Evolutionary conservation across 2,797 vertebrate species (phyloP).

Genomic region (Pseudopleuronectes americanus): DNA sequence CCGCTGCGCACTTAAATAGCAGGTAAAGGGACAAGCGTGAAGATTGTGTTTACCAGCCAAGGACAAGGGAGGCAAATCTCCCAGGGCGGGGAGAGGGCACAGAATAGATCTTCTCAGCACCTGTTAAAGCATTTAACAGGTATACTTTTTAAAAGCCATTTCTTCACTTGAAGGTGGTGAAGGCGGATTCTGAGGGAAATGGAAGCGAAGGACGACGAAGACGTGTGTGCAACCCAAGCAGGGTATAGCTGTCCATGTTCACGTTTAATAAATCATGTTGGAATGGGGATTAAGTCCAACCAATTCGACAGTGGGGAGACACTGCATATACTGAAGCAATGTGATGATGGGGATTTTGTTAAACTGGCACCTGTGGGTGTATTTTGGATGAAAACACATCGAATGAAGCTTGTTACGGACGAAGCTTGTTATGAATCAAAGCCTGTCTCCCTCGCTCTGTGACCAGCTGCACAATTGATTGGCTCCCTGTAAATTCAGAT

Average conservation of each 20-base stretch:
- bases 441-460: neutral
- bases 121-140: slow-evolving; percentile 68
- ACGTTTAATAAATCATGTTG: slow-evolving; percentile 32
- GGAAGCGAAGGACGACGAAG: slow-evolving; percentile 4
- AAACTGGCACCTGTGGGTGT: slow-evolving; percentile 1
- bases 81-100: slow-evolving; percentile 8
- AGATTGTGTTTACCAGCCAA: slow-evolving; percentile 77
- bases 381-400: neutral
- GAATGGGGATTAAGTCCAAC: slow-evolving; percentile 5
- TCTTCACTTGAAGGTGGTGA: slow-evolving; percentile 47
- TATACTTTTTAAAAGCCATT: slow-evolving; percentile 49
- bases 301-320: neutral
- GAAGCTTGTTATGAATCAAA: no score
- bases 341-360: neutral
- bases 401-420: slow-evolving; percentile 4
- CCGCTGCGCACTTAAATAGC: slow-evolving; percentile 57
- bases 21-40: slow-evolving; percentile 66
- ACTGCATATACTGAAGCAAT: neutral
- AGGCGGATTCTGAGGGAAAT: slow-evolving; percentile 31
- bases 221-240: slow-evolving; percentile 6
- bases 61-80: slow-evolving; percentile 65
- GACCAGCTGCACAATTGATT: slow-evolving; percentile 24
- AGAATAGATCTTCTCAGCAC: slow-evolving; percentile 54
- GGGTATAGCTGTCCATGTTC: slow-evolving; percentile 2
- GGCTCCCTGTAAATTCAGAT: no score